Evolutionary conservation across 2,888 invertebrate genomes (phyloP).

Genomic region (Dendrolimus pini): DNA sequence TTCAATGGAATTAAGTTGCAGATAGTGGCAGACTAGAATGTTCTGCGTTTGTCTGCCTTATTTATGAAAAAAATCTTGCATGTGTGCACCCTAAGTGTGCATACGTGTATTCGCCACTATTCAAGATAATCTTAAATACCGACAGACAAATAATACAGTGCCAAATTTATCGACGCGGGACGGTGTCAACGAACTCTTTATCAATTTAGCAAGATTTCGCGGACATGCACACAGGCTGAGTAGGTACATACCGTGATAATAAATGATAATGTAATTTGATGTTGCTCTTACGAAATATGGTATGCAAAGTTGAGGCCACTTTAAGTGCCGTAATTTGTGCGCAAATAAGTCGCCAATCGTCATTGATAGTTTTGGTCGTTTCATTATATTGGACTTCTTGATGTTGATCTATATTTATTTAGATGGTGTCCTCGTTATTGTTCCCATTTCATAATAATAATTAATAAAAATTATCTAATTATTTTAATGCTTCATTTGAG

Average conservation of each 20-base stretch:
- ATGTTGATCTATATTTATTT: too few relatives aligned
- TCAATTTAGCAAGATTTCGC: constrained; percentile 52
- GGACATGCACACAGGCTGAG: constrained; percentile 31
- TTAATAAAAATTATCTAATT: too few relatives aligned
- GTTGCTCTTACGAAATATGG: constrained; percentile 17
- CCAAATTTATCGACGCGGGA: constrained; percentile 40
- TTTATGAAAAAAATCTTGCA: neutral
- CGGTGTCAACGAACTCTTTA: constrained; percentile 59
- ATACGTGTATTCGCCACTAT: constrained; percentile 15
- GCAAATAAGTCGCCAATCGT: too few relatives aligned
- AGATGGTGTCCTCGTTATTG: too few relatives aligned
- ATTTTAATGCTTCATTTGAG: too few relatives aligned
- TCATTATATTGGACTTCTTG: too few relatives aligned
- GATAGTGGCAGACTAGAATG: too few relatives aligned
- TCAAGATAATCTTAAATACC: constrained; percentile 27
- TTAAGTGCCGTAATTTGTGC: neutral
- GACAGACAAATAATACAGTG: constrained; percentile 25
- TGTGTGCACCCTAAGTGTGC: constrained; percentile 12
- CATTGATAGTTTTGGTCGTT: too few relatives aligned
- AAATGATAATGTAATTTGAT: constrained; percentile 28
- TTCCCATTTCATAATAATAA: too few relatives aligned
- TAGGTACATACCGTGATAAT: constrained; percentile 26
- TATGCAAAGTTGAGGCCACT: neutral
- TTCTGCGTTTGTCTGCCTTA: too few relatives aligned
- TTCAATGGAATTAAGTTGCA: too few relatives aligned